Evolutionary conservation across 2,888 invertebrate genomes (phyloP), one percentile per base, ranked within the genome.

Genomic region (Apeira syringaria): DNA sequence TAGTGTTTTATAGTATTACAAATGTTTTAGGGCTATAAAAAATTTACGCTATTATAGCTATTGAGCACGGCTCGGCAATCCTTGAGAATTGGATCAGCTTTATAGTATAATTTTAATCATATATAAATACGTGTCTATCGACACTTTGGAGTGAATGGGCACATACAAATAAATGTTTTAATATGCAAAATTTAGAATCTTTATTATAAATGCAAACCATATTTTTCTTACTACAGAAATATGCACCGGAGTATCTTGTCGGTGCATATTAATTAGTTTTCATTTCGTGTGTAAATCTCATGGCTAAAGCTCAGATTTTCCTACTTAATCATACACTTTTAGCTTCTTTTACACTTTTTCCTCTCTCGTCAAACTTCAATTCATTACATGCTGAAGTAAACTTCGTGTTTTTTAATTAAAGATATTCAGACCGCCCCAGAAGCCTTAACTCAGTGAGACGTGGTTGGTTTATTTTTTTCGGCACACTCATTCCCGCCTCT

Each of bases 381-480:
- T 81, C 81, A 83, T 86, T 83, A 80, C 72, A 65, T 60, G 45
- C 25, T 34, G 56, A 48, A 68, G 66, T 54, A 74, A 86, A 87
- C 74, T 86, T 83, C 71, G 70, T 62, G 73, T 80, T 85, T 53
- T n/a, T 86, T 89, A 89, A 89, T 89, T 88, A 88, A 87, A 85
- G 84, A 89, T 82, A 80, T 80, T 82, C 80, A 66, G 70, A 73
- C 84, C 88, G 88, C 88, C 88, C 87, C 77, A 77, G 79, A 72
- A 80, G 78, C 87, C 78, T 83, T 82, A 81, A 82, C 78, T 87
- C 82, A 86, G 73, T 76, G 87, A 82, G 85, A 83, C 88, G 87
- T 81, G 89, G 89, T 89, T 89, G 89, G 89, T 77, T 88, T 89
- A 87, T 85, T 88, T 89, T 88, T 89, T 88, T 87, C 80, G 74